phyloP scores from a whole-genome alignment of 2,113 vertebrate species.

The Nyctibius bracteatus region DNA sequence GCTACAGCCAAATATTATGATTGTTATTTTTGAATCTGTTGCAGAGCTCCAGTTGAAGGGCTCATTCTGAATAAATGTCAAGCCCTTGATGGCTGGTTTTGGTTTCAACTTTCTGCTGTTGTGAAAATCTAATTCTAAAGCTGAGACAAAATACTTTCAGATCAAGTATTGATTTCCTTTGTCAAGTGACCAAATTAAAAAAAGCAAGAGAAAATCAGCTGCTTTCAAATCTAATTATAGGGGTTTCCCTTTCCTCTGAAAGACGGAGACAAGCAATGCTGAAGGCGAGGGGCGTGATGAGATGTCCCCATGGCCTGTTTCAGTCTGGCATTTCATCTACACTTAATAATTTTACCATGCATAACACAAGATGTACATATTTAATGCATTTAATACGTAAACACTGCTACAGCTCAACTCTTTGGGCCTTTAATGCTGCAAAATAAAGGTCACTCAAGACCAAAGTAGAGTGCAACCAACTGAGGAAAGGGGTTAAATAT shows the following conservation, averaged over 20 bases:
- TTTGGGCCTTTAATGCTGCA: neutral
- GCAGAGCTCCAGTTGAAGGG: neutral
- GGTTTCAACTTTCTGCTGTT: constrained; percentile 1
- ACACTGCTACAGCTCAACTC: neutral
- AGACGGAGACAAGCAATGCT: neutral
- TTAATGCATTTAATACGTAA: neutral
- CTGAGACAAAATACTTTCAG: neutral
- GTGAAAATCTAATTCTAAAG: neutral
- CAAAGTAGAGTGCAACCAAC: neutral
- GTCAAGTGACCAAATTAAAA: neutral
- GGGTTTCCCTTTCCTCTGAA: neutral
- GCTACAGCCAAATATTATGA: neutral
- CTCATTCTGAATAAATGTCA: neutral
- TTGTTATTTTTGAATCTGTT: neutral
- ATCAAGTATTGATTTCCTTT: neutral
- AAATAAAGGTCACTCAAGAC: constrained; percentile 3
- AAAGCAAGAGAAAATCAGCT: neutral
- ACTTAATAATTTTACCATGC: neutral
- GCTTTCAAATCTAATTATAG: constrained; percentile 6
- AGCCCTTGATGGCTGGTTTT: neutral
- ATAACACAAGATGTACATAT: neutral
- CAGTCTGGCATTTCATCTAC: neutral
- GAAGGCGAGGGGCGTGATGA: neutral
- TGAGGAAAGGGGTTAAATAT: constrained; percentile 31
- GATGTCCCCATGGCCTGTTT: neutral